Percentiles rank a stretch among this genome's conserved stretches.
Evolutionary conservation across 2,113 vertebrate species (phyloP).

Genomic region (Boulengeromyrus knoepffleri): DNA sequence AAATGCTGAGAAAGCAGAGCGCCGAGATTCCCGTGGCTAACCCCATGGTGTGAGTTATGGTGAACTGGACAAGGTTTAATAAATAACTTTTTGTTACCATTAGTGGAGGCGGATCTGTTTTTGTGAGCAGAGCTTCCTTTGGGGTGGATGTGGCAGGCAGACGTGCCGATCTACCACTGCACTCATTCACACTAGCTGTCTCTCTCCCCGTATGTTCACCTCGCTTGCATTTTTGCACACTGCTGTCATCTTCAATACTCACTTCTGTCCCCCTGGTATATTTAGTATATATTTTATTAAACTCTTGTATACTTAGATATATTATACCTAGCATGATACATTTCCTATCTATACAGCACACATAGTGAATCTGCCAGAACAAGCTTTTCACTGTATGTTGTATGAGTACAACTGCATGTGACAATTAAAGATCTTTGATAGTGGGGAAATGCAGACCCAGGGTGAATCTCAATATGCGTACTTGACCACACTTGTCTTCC

Average conservation of each 20-base stretch:
- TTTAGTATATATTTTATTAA: neutral
- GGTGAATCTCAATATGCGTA: no score
- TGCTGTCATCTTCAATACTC: neutral
- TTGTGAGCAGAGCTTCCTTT: neutral
- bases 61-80: neutral
- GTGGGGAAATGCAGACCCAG: no score
- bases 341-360: no score
- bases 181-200: neutral
- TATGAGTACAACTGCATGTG: no score
- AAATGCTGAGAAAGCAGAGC: neutral
- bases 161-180: neutral
- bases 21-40: neutral
- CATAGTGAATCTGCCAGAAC: no score
- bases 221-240: neutral
- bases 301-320: neutral
- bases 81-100: neutral
- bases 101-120: neutral
- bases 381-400: no score
- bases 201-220: neutral
- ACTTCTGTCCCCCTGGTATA: neutral
- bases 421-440: no score
- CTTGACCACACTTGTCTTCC: no score
- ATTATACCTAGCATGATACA: neutral
- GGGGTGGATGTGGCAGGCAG: neutral
- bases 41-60: neutral